phyloP scores from a whole-genome alignment of 2,797 vertebrate species.

The Manis pentadactyla region DNA sequence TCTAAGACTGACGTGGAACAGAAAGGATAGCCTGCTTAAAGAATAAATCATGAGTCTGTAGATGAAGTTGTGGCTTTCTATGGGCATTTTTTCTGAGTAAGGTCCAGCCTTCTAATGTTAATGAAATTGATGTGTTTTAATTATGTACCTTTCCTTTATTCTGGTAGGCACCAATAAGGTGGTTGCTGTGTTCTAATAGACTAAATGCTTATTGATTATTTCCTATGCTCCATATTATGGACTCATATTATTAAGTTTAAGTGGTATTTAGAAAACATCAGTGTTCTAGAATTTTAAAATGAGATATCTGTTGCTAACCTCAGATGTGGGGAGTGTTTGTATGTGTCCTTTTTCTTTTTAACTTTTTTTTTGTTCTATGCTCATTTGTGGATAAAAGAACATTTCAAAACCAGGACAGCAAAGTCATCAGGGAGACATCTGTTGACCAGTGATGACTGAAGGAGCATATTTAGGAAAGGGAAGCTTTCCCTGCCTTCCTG shows the following conservation, averaged over 20 bases:
- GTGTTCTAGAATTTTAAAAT: background rate
- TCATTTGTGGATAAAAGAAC: constrained; percentile 8
- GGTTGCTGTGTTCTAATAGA: background rate
- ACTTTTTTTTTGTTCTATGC: constrained; percentile 5
- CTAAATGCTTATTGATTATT: background rate
- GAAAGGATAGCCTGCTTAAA: background rate
- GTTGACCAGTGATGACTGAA: background rate
- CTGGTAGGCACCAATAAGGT: background rate
- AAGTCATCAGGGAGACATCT: background rate
- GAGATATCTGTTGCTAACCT: background rate
- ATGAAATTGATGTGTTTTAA: background rate
- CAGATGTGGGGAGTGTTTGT: background rate
- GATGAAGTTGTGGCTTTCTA: background rate
- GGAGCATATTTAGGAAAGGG: background rate
- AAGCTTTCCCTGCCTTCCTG: background rate
- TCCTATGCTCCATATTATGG: background rate
- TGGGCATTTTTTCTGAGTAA: background rate
- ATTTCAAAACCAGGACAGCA: background rate
- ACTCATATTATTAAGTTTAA: background rate
- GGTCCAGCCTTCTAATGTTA: background rate
- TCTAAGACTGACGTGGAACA: background rate
- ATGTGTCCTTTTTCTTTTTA: background rate
- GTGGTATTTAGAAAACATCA: background rate
- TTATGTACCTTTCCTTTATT: background rate
- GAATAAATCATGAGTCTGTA: background rate